phyloP scores from a whole-genome alignment of 2,888 invertebrate species.

The Chorisops tibialis region DNA sequence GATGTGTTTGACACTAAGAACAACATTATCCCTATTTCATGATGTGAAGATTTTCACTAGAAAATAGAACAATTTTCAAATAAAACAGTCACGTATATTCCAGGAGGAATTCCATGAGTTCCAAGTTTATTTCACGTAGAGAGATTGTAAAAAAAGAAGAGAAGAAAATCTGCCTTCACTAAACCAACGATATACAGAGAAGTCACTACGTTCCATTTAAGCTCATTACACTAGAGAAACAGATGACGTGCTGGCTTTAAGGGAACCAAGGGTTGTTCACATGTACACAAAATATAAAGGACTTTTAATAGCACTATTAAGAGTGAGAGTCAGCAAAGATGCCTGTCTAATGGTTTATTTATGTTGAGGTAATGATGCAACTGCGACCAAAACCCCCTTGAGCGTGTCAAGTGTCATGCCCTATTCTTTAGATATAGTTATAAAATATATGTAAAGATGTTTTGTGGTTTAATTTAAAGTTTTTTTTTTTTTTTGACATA shows the following conservation, averaged over 20 bases:
- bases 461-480: too few relatives aligned
- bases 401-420: slow-evolving; percentile 17
- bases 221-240: slow-evolving; percentile 30
- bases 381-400: slow-evolving; percentile 25
- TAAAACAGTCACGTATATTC: slow-evolving; percentile 34
- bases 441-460: too few relatives aligned
- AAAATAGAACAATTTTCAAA: slow-evolving; percentile 33
- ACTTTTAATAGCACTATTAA: slow-evolving; percentile 34
- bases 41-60: slow-evolving; percentile 31
- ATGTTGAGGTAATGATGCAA: slow-evolving; percentile 33
- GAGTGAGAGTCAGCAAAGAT: slow-evolving; percentile 32
- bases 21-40: slow-evolving; percentile 33
- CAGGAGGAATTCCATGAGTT: not conserved
- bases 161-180: slow-evolving; percentile 12
- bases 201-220: slow-evolving; percentile 26
- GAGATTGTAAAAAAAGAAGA: not conserved
- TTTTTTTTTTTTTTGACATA: too few relatives aligned
- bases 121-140: not conserved
- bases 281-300: slow-evolving; percentile 31
- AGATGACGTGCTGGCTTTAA: slow-evolving; percentile 29
- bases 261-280: slow-evolving; percentile 13
- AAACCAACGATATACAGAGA: not conserved
- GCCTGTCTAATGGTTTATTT: slow-evolving; percentile 34
- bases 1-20: slow-evolving; percentile 34
- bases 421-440: too few relatives aligned